Evolutionary conservation across 2,888 invertebrate genomes (phyloP).

Genomic region (Mactromeris polynyma): DNA sequence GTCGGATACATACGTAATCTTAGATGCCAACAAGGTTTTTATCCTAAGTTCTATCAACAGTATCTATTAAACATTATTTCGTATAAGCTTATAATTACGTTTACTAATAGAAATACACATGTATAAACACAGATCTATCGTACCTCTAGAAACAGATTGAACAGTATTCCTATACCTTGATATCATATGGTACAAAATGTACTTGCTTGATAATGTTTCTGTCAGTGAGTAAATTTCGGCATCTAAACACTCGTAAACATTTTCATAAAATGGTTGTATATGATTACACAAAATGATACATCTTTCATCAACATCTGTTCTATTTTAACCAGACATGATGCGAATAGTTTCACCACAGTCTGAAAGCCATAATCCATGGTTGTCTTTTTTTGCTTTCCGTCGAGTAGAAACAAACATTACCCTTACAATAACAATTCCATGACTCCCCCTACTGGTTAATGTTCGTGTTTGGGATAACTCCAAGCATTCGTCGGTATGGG

Average conservation of each 20-base stretch:
- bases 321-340: constrained; percentile 9
- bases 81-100: background rate
- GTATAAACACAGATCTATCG: background rate
- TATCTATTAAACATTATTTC: background rate
- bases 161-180: background rate
- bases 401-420: background rate
- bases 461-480: background rate
- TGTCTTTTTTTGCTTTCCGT: background rate
- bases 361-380: background rate
- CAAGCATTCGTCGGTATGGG: background rate
- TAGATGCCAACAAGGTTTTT: background rate
- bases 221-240: background rate
- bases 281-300: background rate
- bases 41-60: background rate
- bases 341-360: background rate
- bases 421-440: background rate
- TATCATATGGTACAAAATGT: background rate
- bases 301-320: background rate
- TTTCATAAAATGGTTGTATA: background rate
- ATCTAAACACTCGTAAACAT: background rate
- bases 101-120: background rate
- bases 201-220: background rate
- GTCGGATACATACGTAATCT: background rate
- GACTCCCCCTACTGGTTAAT: background rate
- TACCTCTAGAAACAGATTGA: background rate